Percentiles rank a stretch among this genome's conserved stretches.
Evolutionary conservation across 2,888 invertebrate species (phyloP).

Genomic region (Chaetogeoica ovagalla): DNA sequence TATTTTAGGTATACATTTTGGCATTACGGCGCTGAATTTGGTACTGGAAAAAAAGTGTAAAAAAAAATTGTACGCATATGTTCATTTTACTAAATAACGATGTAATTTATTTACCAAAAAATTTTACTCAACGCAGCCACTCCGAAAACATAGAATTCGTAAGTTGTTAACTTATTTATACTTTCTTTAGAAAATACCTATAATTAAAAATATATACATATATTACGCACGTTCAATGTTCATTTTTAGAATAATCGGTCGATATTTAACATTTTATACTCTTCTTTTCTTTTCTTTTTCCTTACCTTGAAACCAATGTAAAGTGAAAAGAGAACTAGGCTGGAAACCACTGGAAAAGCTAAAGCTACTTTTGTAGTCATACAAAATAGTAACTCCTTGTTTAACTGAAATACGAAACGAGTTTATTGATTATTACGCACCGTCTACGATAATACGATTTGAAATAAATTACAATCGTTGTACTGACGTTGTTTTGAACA

Average conservation of each 20-base stretch:
- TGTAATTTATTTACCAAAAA: constrained; percentile 67
- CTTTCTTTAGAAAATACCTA: constrained; percentile 95
- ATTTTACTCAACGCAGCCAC: constrained; percentile 89
- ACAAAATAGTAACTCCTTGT: constrained; percentile 83
- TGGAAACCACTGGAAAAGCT: constrained; percentile 96
- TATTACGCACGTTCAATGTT: background rate
- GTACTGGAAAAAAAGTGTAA: constrained; percentile 54
- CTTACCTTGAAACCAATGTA: constrained; percentile 82
- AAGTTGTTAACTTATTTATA: constrained; percentile 89
- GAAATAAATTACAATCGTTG: background rate
- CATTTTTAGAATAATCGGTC: too few species aligned
- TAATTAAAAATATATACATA: constrained; percentile 57
- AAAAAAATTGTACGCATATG: background rate
- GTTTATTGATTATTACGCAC: background rate
- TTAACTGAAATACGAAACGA: constrained; percentile 64
- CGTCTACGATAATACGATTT: background rate
- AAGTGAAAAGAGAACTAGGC: constrained; percentile 89
- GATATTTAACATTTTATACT: too few species aligned
- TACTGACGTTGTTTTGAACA: constrained; percentile 59
- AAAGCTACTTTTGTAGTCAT: constrained; percentile 95
- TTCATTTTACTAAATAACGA: background rate
- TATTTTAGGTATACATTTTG: constrained; percentile 82
- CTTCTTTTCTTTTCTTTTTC: background rate
- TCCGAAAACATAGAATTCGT: constrained; percentile 96
- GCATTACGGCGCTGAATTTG: constrained; percentile 75